These are phyloP conservation scores for Lepisosteus osseus DNA, from an alignment of 2,113 vertebrate species.

Conservation along the genomic window DNA sequence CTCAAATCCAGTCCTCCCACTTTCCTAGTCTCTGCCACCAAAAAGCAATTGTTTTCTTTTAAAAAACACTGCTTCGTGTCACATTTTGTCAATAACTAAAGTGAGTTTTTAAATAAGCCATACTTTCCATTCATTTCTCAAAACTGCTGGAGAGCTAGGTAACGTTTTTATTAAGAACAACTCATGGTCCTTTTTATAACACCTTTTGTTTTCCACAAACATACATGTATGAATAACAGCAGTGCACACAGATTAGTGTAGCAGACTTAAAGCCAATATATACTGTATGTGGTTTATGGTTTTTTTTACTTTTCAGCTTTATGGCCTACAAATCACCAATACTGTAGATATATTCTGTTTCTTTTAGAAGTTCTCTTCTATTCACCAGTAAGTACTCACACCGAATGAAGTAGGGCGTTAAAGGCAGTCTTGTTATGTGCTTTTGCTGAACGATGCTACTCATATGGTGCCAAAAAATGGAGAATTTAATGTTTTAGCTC, in stretches of 20 bases:
- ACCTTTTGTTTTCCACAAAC: too few relatives aligned
- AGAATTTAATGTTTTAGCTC: neutral
- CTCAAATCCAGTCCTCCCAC: too few relatives aligned
- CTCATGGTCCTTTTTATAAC: neutral
- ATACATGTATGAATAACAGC: neutral
- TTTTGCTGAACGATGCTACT: constrained; percentile 23
- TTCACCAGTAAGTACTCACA: neutral
- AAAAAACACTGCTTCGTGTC: neutral
- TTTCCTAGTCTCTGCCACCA: neutral
- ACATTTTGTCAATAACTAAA: neutral
- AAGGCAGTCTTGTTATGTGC: neutral
- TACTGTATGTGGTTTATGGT: too few relatives aligned
- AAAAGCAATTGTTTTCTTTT: neutral
- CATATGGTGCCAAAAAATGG: constrained; percentile 34
- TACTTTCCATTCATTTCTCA: neutral
- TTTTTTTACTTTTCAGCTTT: neutral
- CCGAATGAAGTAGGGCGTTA: neutral
- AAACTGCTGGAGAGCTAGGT: neutral
- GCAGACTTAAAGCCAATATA: neutral
- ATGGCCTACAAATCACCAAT: neutral
- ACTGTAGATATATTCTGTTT: neutral
- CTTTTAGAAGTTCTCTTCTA: too few relatives aligned
- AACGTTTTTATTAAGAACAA: neutral
- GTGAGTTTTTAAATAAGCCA: neutral
- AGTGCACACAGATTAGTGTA: neutral